A percentile compares a stretch with the other conserved stretches of the same genome.
phyloP scores from a whole-genome alignment of 2,113 vertebrate species.

The Podarcis raffonei region DNA sequence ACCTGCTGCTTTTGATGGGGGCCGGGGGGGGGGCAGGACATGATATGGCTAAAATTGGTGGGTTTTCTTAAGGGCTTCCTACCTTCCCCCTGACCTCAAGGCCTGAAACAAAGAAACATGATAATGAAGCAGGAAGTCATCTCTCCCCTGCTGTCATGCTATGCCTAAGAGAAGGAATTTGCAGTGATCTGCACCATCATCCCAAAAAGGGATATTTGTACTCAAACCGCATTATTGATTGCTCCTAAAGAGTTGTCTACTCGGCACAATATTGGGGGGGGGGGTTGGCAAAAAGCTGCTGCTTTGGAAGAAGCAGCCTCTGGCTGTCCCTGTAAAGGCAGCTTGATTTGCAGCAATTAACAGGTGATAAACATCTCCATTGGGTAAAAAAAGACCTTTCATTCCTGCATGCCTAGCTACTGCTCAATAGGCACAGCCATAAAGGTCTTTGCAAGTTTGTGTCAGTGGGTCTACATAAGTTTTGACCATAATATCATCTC shows the following conservation, averaged over 20 bases:
- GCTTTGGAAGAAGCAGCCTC: neutral
- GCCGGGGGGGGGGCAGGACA: neutral
- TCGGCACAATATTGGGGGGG: neutral
- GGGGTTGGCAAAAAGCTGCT: neutral
- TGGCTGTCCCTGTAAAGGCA: neutral
- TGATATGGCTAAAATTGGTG: neutral
- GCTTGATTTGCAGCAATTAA: neutral
- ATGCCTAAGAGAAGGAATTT: neutral
- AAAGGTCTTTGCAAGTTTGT: neutral
- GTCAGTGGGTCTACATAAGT: neutral
- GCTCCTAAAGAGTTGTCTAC: neutral
- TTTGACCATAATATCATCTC: neutral
- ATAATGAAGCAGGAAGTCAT: neutral
- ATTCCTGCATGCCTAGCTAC: neutral
- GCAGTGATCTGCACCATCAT: neutral
- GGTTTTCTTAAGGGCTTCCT: neutral
- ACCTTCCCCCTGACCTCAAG: neutral
- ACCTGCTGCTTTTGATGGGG: too few species aligned
- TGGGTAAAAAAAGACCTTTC: neutral
- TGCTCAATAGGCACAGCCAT: neutral
- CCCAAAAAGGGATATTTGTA: neutral
- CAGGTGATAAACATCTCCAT: neutral
- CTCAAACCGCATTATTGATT: neutral
- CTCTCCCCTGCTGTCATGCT: too few species aligned
- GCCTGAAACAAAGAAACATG: neutral